These are phyloP conservation scores for Melieria picta DNA, from an alignment of 2,888 invertebrate genomes.

Conservation along the genomic window DNA sequence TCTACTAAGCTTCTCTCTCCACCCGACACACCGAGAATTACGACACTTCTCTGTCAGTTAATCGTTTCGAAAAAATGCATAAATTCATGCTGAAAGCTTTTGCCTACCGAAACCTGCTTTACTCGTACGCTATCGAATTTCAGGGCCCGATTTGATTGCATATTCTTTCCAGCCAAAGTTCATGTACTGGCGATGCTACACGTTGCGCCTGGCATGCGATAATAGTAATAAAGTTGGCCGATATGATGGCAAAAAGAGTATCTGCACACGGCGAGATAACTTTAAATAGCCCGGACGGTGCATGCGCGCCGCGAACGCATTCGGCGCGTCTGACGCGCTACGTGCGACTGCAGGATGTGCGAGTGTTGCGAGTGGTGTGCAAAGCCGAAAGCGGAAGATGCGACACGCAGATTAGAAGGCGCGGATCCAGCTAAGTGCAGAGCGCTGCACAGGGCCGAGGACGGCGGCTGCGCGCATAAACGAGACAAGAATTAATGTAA, in stretches of 20 bases:
- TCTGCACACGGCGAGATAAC: slow-evolving; percentile 28
- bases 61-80: too few species aligned
- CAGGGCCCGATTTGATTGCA: too few species aligned
- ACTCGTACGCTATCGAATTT: too few species aligned
- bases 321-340: background rate
- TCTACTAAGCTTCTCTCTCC: too few species aligned
- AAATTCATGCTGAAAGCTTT: too few species aligned
- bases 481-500: slow-evolving; percentile 23
- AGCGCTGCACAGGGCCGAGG: background rate
- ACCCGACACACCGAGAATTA: too few species aligned
- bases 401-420: slow-evolving; percentile 29
- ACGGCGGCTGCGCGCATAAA: background rate
- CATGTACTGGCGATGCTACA: too few species aligned
- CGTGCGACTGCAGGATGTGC: background rate
- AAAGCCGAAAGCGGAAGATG: slow-evolving; percentile 26
- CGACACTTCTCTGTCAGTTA: too few species aligned
- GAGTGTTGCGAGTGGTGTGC: background rate
- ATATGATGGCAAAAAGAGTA: slow-evolving; percentile 27
- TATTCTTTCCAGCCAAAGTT: too few species aligned
- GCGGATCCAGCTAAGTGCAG: background rate
- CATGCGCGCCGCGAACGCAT: too few species aligned
- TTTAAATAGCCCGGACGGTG: background rate
- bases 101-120: too few species aligned
- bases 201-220: slow-evolving; percentile 1
- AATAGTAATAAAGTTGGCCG: slow-evolving; percentile 29